Conservation (phyloP, 2,797 vertebrate genomes). For the Serranus cabrilla region DNA sequence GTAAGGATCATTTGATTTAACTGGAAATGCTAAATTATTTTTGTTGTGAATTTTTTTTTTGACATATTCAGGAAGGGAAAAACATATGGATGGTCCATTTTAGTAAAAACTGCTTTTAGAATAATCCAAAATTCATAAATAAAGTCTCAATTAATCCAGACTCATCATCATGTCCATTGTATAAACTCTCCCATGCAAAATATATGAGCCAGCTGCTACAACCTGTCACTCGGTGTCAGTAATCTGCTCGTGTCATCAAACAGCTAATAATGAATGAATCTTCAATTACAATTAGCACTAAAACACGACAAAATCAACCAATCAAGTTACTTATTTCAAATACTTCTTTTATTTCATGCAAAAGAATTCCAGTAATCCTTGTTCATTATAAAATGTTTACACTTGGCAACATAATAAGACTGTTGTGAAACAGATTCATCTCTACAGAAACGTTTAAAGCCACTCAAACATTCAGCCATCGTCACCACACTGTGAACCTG, state of each 20-base stretch:
- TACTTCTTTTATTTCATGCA: constrained; percentile 48
- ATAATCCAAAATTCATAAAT: no score
- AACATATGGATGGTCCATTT: no score
- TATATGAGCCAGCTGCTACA: background rate
- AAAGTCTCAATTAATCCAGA: no score
- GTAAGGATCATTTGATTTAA: no score
- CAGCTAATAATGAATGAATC: background rate
- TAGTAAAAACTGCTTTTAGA: no score
- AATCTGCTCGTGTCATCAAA: background rate
- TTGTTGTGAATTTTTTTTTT: no score
- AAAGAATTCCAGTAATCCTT: constrained; percentile 30
- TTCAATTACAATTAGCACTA: background rate
- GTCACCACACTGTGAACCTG: background rate
- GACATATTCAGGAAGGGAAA: no score
- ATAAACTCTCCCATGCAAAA: background rate
- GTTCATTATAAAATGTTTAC: constrained; percentile 18
- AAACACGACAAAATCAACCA: background rate
- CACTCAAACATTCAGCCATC: constrained; percentile 17
- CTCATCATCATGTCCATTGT: no score
- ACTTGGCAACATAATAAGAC: constrained; percentile 41
- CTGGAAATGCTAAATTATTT: no score
- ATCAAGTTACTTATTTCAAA: constrained; percentile 8
- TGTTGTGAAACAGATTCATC: constrained; percentile 28
- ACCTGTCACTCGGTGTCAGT: background rate
- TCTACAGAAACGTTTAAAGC: constrained; percentile 7